Conservation (phyloP, 2,797 vertebrate species). For the Hipposideros larvatus region DNA sequence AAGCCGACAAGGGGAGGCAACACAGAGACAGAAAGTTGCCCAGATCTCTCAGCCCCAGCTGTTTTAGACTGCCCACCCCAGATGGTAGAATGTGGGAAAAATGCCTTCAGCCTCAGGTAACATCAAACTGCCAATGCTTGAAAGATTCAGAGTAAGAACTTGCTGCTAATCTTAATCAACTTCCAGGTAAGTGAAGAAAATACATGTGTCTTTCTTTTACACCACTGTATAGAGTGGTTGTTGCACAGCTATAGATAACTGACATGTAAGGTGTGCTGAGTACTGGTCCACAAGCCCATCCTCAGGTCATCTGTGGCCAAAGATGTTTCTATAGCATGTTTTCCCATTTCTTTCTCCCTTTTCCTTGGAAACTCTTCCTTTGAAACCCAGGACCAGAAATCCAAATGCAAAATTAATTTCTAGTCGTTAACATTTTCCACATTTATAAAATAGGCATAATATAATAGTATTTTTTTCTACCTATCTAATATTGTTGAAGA, state of each 20-base stretch:
- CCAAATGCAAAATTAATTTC: neutral
- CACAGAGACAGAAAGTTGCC: neutral
- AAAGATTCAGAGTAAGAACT: neutral
- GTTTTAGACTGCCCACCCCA: neutral
- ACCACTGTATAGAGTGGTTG: neutral
- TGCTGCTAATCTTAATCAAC: neutral
- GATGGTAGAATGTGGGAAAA: neutral
- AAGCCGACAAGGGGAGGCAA: neutral
- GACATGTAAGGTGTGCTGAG: neutral
- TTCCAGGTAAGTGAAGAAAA: neutral
- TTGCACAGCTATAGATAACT: neutral
- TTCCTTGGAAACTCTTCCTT: neutral
- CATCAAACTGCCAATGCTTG: neutral
- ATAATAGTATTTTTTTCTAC: neutral
- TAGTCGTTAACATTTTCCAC: neutral
- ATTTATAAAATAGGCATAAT: neutral
- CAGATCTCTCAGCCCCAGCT: rapidly evolving
- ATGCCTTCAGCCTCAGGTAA: neutral
- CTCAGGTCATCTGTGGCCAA: neutral
- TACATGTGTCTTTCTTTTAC: neutral
- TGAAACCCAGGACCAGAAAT: neutral
- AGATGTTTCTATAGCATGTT: neutral
- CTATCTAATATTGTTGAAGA: neutral
- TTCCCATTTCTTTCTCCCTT: neutral
- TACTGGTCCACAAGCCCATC: neutral